Percentiles rank a stretch among this genome's conserved stretches.
Evolutionary conservation across 1,140 invertebrate species (phyloP).

Genomic region (Apis dorsata): DNA sequence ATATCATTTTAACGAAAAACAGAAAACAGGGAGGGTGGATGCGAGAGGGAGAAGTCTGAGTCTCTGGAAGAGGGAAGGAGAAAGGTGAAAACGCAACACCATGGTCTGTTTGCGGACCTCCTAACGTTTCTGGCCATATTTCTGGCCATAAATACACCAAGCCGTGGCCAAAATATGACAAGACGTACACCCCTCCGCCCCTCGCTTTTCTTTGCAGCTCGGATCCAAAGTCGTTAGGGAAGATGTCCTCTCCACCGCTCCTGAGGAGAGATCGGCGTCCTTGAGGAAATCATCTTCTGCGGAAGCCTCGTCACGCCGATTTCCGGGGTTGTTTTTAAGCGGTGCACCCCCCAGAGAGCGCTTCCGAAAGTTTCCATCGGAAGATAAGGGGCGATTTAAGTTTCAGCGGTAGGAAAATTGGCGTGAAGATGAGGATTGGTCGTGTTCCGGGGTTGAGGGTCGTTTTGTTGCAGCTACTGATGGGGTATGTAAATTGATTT

Average conservation of each 20-base stretch:
- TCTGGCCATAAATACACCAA: constrained; percentile 75
- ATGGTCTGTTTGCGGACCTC: constrained; percentile 72
- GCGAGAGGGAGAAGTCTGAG: constrained; percentile 6
- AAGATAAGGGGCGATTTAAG: neutral
- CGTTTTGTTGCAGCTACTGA: too few species aligned
- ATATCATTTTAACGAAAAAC: constrained; percentile 57
- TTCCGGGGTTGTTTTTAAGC: constrained; percentile 30
- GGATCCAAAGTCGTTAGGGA: neutral
- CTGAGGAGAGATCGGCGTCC: constrained; percentile 60
- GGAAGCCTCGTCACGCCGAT: constrained; percentile 59
- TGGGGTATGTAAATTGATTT: too few species aligned
- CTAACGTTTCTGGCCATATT: constrained; percentile 77
- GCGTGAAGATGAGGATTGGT: neutral
- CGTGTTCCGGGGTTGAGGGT: neutral
- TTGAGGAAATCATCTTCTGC: constrained; percentile 62
- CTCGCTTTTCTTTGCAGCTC: too few species aligned
- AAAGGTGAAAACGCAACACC: constrained; percentile 53
- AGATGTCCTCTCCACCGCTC: constrained; percentile 14
- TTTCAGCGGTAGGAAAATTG: neutral
- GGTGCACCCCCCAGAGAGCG: neutral
- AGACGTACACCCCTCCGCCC: constrained; percentile 37
- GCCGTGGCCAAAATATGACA: constrained; percentile 76
- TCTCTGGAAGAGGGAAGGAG: constrained; percentile 19
- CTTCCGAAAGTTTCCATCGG: neutral
- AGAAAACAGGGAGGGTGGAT: constrained; percentile 23